phyloP scores from a whole-genome alignment of 1,140 invertebrate genomes.

The Macrobrachium nipponense region DNA sequence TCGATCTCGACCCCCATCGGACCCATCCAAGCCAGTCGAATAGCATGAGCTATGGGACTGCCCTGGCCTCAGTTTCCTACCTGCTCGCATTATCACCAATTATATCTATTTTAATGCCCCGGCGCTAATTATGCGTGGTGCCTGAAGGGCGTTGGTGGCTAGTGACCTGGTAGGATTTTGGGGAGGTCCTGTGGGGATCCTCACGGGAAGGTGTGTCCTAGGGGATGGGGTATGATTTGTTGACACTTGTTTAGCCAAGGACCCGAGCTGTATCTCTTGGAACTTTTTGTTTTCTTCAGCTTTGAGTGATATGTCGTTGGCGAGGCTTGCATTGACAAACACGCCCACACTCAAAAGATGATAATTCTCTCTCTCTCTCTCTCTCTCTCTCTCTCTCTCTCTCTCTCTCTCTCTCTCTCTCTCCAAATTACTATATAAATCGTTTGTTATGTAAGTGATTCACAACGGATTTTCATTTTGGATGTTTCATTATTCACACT shows the following conservation, averaged over 20 bases:
- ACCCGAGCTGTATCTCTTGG: slow-evolving; percentile 38
- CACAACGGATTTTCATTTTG: no score
- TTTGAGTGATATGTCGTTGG: no score
- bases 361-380: no score
- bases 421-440: no score
- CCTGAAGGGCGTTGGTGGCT: background rate
- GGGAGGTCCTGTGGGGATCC: no score
- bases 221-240: slow-evolving; percentile 16
- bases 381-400: no score
- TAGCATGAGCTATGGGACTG: slow-evolving; percentile 41
- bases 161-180: background rate
- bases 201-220: no score
- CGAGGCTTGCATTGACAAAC: no score
- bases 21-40: slow-evolving; percentile 26
- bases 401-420: no score
- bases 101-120: slow-evolving; percentile 57
- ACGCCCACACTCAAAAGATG: no score
- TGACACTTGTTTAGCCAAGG: slow-evolving; percentile 53
- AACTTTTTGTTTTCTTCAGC: slow-evolving; percentile 45
- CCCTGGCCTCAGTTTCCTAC: slow-evolving; percentile 31
- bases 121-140: slow-evolving; percentile 52
- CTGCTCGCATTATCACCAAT: slow-evolving; percentile 52
- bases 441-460: no score
- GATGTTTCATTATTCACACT: no score
- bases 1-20: slow-evolving; percentile 35